A percentile compares a stretch with the other conserved stretches of the same genome.
These are phyloP conservation scores for Phaethornis superciliosus DNA, from an alignment of 2,113 vertebrate species.

Conservation along the genomic window DNA sequence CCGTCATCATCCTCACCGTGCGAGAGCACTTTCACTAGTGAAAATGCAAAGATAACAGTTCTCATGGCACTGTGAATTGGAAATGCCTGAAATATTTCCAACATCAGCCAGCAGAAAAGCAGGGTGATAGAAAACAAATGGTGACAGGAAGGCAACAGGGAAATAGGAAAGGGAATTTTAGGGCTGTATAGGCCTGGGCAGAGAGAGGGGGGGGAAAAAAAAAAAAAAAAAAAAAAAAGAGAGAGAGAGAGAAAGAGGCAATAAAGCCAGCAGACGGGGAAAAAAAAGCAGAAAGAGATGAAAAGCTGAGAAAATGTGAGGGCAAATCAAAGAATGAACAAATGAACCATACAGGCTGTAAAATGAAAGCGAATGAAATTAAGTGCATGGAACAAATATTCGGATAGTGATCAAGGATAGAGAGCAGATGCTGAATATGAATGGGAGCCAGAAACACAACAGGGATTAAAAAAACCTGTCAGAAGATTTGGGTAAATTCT, in stretches of 20 bases:
- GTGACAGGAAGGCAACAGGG: constrained; percentile 72
- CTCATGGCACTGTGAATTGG: constrained; percentile 79
- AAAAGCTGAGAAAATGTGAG: constrained; percentile 35
- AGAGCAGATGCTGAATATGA: constrained; percentile 35
- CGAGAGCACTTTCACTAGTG: constrained; percentile 66
- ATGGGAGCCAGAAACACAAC: constrained; percentile 33
- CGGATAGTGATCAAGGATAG: constrained; percentile 48
- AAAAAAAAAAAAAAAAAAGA: too few relatives aligned
- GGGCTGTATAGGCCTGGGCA: not conserved
- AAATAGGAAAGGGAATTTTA: constrained; percentile 34
- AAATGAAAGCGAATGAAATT: constrained; percentile 63
- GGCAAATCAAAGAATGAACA: constrained; percentile 36
- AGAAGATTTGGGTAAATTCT: constrained; percentile 39
- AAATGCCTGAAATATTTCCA: constrained; percentile 82
- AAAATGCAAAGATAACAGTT: constrained; percentile 75
- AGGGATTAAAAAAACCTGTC: constrained; percentile 55
- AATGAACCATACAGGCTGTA: constrained; percentile 27
- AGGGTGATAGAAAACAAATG: constrained; percentile 79
- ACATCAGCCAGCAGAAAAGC: constrained; percentile 72
- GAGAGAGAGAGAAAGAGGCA: not conserved
- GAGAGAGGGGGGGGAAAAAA: not conserved
- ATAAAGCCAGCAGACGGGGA: not conserved
- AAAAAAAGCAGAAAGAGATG: not conserved
- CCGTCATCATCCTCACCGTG: constrained; percentile 9
- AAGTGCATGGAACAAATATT: constrained; percentile 63